Evolutionary conservation across 2,797 vertebrate genomes (phyloP).

Genomic region (Danio jaintianensis): DNA sequence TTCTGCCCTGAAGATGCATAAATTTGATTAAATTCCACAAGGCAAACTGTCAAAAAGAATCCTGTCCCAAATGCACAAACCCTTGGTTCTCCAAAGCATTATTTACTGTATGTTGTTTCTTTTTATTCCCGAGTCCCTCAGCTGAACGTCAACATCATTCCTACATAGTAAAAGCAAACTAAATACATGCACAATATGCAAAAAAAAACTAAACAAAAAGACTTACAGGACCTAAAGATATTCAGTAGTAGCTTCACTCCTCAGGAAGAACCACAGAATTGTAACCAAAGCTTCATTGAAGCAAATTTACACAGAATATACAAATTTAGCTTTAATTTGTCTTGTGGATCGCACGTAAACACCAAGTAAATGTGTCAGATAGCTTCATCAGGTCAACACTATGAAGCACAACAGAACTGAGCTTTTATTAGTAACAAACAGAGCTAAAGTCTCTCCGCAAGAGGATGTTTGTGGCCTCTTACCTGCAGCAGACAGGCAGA

Average conservation of each 20-base stretch:
- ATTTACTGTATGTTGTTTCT: background rate
- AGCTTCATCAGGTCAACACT: background rate
- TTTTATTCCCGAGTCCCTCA: background rate
- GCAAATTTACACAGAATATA: background rate
- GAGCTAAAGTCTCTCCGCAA: slow-evolving; percentile 10
- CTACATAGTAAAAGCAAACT: background rate
- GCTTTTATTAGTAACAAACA: background rate
- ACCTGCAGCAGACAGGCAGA: slow-evolving; percentile 48
- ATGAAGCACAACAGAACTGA: background rate
- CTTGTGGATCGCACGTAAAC: background rate
- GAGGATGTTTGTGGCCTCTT: slow-evolving; percentile 39
- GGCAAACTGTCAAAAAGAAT: background rate
- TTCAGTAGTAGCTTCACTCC: background rate
- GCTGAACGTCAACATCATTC: background rate
- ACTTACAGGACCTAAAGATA: background rate
- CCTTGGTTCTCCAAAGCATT: background rate
- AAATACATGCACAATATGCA: background rate
- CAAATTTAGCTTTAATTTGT: background rate
- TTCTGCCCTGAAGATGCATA: background rate
- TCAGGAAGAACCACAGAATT: background rate
- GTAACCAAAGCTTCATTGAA: too few species aligned
- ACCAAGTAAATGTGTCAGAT: background rate
- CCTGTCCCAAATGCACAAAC: background rate
- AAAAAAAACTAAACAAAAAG: background rate
- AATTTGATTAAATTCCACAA: background rate